These are phyloP conservation scores for Aelia acuminata DNA, from an alignment of 2,888 invertebrate species.

Conservation along the genomic window DNA sequence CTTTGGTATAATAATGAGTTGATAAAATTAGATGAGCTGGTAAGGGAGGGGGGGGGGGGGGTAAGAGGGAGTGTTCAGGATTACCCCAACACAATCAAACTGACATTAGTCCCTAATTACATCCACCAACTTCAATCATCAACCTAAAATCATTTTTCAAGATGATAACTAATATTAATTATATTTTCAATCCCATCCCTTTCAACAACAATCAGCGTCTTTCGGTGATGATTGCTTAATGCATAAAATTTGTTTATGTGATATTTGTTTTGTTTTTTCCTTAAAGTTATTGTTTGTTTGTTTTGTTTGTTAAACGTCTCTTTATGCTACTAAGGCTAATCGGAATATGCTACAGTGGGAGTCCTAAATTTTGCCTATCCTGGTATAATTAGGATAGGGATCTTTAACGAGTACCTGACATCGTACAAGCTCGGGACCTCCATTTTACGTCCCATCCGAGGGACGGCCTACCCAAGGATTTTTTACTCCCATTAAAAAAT, in stretches of 20 bases:
- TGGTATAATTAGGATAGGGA: too few species aligned
- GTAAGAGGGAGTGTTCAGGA: not conserved
- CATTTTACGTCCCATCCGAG: too few species aligned
- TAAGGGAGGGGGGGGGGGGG: not conserved
- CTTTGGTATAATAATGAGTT: not conserved
- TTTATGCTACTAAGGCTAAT: too few species aligned
- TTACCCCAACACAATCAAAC: constrained; percentile 2
- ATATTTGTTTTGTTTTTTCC: too few species aligned
- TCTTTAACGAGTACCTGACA: too few species aligned
- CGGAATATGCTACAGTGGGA: too few species aligned
- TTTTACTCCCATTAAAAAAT: too few species aligned
- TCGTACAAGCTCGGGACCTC: too few species aligned
- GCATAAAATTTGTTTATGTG: not conserved
- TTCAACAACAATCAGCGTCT: not conserved
- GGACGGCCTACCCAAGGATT: too few species aligned
- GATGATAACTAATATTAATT: not conserved
- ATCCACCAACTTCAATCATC: constrained; percentile 27
- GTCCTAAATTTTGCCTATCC: too few species aligned
- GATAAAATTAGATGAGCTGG: constrained; percentile 25
- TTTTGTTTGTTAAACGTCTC: too few species aligned
- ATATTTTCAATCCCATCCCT: not conserved
- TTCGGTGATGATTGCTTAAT: not conserved
- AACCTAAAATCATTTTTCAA: not conserved
- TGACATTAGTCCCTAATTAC: constrained; percentile 5
- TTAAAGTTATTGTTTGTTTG: too few species aligned